Base-by-base conservation (phyloP, 2,888 invertebrate species). In the Nomada flava region DNA sequence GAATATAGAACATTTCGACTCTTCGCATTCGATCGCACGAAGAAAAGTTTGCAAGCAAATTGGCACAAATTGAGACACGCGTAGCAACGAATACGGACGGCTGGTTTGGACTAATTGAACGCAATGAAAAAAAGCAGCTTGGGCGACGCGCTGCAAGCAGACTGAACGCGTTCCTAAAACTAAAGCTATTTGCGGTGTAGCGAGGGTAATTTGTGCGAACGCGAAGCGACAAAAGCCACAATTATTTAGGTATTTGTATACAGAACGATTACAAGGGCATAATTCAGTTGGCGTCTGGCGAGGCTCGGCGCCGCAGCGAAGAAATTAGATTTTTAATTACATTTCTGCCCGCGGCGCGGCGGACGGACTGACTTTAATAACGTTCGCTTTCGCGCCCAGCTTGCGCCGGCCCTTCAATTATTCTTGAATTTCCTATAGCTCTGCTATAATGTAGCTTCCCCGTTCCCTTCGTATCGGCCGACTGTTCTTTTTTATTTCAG, bases 311-410 rank as follows among this genome's bases (percentile, higher is more conserved):
- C 13, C 36, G 69, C 57, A 47, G 77, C 75, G 55, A 83, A 78
- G 83, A 78, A 83, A 83, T 83, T 83, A 83, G 83, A 83, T 83
- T 83, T 83, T 83, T 83, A 83, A 83, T 83, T 83, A 72, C 75
- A 70, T 75, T 78, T 62, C 75, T 23, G 57, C 57, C 23, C 52
- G 52, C 52, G 67, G 71, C 20, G 52, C 68, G 26, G 42, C 55
- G 64, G 67, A 67, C 72, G 42, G 82, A 82, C 76, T 82, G 65
- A 65, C 52, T 83, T 83, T 83, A 83, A 83, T 82, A 83, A 82
- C 76, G 76, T 70, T 83, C 83, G 64, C 83, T 72, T 74, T 71
- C 78, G 70, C 70, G 79, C 64, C 72, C 64, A 53, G 44, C 50
- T 60, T 69, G 42, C 70, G 73, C 59, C 70, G 60, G 70, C 36